Percentiles rank a stretch among this genome's conserved stretches.
Evolutionary conservation across 2,113 vertebrate species (phyloP).

Genomic region (Aepyceros melampus): DNA sequence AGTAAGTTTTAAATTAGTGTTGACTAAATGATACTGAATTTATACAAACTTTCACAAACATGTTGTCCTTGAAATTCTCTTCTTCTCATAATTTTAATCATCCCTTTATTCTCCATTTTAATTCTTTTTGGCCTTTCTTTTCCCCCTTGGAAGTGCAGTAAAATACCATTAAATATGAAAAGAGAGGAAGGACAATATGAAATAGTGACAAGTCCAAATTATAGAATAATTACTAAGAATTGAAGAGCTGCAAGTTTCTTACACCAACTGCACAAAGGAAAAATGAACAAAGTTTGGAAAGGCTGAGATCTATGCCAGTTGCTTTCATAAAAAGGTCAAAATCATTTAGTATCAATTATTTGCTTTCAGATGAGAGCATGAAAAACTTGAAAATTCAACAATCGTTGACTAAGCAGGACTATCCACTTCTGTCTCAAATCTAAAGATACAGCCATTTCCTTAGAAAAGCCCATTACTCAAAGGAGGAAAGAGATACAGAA

Average conservation of each 20-base stretch:
- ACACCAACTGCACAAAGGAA: not conserved
- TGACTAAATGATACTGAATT: not conserved
- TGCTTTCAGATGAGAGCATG: not conserved
- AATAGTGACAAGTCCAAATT: not conserved
- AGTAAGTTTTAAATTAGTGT: not conserved
- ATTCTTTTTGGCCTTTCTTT: not conserved
- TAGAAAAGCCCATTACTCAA: not conserved
- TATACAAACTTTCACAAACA: not conserved
- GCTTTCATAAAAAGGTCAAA: not conserved
- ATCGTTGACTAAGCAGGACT: not conserved
- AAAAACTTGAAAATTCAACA: not conserved
- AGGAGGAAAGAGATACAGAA: not conserved
- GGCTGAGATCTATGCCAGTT: not conserved
- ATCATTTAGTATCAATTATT: not conserved
- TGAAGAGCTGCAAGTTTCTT: not conserved
- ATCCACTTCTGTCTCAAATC: not conserved
- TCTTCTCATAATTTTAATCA: not conserved
- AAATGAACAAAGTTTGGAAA: not conserved
- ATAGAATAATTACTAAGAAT: not conserved
- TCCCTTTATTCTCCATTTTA: not conserved
- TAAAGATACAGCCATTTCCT: not conserved
- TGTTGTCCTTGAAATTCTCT: not conserved
- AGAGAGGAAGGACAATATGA: not conserved
- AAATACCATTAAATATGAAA: constrained; percentile 2
- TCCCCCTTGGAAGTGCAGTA: not conserved